Base-by-base conservation (phyloP, 2,113 vertebrate genomes). In the Genyomyrus donnyi region DNA sequence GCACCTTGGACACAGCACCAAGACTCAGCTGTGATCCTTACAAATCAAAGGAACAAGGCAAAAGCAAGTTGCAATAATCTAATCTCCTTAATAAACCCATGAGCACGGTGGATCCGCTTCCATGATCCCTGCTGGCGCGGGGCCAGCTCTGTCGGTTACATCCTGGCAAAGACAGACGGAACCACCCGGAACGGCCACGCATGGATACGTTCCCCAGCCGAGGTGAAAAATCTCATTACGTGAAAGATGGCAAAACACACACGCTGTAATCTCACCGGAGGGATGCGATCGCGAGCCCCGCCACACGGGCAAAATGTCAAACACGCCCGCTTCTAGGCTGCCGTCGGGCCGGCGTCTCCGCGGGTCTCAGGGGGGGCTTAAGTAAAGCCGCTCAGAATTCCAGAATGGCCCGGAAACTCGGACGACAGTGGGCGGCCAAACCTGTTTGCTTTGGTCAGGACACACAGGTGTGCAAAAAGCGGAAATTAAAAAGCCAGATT, bases 171-270 rank as follows among this genome's bases (percentile, higher is more conserved):
- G 74, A 80, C 74, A 80, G 74, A 80, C 74, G 74, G 74, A 80
- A 80, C 35, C 48, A 49, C 84, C 84, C 84, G 45, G 45, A 45
- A 86, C 83, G 13, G 83, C 83, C 83, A 85, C 83, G 74, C 74
- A 80, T 85, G 45, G 45, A 48, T 49, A 27, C 24, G 19, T 50
- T 27, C 84, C 48, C 84, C 45, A 86, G 48, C n/a, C 46, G 45
- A 86, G 84, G 84, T 86, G 84, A 48, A 48, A 80, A 27, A 48
- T 86, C 84, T 86, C 84, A 86, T 86, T 85, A 85, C 46, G 46
- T 15, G 31, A 80, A 49, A 85, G 45, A 27, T 46, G 45, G 24
- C 84, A n/a, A 86, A 86, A 80, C 35, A 80, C 74, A 80, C 45
- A 49, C 48, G 42, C 39, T 11, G 83, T 85, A 85, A 48, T 85